Conservation (phyloP, 2,113 vertebrate species). For the Platysternon megacephalum region DNA sequence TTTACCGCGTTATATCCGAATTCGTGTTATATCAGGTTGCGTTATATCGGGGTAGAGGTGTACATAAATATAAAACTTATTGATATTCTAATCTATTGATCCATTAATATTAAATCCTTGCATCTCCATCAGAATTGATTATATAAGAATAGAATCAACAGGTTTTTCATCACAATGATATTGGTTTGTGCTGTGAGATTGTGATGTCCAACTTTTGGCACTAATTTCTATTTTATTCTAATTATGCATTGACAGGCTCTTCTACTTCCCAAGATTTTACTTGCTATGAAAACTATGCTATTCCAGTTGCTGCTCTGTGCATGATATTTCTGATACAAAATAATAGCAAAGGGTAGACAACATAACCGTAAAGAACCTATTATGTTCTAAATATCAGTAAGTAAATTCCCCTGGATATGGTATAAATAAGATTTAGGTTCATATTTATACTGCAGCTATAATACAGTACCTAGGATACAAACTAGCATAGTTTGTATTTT, state of each 20-base stretch:
- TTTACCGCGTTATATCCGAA: no score
- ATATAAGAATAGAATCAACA: background rate
- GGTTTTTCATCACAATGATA: background rate
- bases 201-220: background rate
- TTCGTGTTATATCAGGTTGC: no score
- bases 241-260: background rate
- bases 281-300: slow-evolving; percentile 5
- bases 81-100: background rate
- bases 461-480: background rate
- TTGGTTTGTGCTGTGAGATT: background rate
- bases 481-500: background rate
- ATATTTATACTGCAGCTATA: background rate
- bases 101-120: background rate
- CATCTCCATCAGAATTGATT: background rate
- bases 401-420: background rate
- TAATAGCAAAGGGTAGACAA: background rate
- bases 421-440: background rate
- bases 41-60: no score
- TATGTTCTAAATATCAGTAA: background rate
- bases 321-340: background rate
- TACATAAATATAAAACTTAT: background rate
- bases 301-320: background rate
- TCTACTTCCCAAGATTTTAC: background rate
- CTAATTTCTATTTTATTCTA: slow-evolving; percentile 33
- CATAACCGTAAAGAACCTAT: background rate